Evolutionary conservation across 2,113 vertebrate genomes (phyloP), one percentile per base, ranked within the genome.

Genomic region (Pelobates fuscus): DNA sequence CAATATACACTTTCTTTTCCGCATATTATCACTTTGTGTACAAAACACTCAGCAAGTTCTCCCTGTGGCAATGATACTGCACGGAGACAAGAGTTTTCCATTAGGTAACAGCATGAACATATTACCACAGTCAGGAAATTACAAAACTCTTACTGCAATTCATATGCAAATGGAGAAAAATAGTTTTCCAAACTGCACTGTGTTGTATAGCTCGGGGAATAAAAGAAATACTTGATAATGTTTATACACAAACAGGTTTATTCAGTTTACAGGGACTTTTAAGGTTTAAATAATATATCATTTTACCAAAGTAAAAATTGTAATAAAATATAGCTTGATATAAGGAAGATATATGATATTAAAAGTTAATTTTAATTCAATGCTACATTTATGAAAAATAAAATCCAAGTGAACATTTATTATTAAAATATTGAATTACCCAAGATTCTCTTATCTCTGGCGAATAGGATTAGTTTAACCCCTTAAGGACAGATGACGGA

Each of bases 21-120:
- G 43, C 18, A 44, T 73, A 54, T 20, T 64, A 44, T 46, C 24
- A 58, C 23, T 65, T 23, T 74, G 23, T 57, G 26, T 37, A 37
- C 44, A 52, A 74, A 66, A 74, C 18, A 44, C 24, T 55, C 21
- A 75, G 25, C 37, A 59, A 41, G 3, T 26, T 41, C 29, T 67
- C 63, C 71, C 71, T 44, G 32, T 44, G 29, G 71, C 71, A 75
- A 66, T n/a, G 52, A 67, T 67, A 58, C 32, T 37, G 18, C 46
- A 10, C 60, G 7, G 43, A 74, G 29, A 75, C 71, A 75, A 58
- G 62, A 57, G 54, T 74, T 58, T 74, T 58, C 52, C 71, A 66
- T 74, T 65, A 66, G 37, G 17, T 6, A 25, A 44, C 17, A 58
- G 32, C 32, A 29, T 21, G 21, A 21, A 21, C 29, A 57, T 58